Conservation (phyloP, 2,888 invertebrate species). For the Apomyelois bistriatella region DNA sequence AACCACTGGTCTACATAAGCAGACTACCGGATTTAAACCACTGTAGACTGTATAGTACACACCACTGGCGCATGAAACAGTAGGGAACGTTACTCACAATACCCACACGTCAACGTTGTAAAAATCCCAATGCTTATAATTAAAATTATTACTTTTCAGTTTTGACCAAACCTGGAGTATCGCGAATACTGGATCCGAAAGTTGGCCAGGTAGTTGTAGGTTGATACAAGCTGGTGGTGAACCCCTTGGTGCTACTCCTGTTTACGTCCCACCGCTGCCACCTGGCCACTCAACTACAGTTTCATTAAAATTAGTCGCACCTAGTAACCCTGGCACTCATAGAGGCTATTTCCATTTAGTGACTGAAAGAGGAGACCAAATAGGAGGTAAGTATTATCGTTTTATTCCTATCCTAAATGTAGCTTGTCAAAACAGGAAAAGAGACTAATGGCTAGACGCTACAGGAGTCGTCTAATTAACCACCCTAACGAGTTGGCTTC, state of each 20-base stretch:
- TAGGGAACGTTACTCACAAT: too few relatives aligned
- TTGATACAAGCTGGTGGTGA: slow-evolving; percentile 86
- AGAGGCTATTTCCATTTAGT: slow-evolving; percentile 95
- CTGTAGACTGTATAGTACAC: too few relatives aligned
- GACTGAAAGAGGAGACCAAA: slow-evolving; percentile 91
- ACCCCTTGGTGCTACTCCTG: slow-evolving; percentile 64
- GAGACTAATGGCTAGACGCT: too few relatives aligned
- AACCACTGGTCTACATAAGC: too few relatives aligned
- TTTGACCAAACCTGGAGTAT: slow-evolving; percentile 94
- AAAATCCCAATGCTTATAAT: not conserved
- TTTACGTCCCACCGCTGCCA: slow-evolving; percentile 84
- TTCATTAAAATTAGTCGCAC: slow-evolving; percentile 89
- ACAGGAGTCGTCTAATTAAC: too few relatives aligned
- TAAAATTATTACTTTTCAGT: slow-evolving; percentile 59
- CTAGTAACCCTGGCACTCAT: slow-evolving; percentile 85
- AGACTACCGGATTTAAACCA: too few relatives aligned
- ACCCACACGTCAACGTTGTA: too few relatives aligned
- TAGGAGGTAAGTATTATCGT: slow-evolving; percentile 86
- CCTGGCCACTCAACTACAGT: slow-evolving; percentile 89
- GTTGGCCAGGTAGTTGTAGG: slow-evolving; percentile 93
- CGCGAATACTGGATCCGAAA: slow-evolving; percentile 91
- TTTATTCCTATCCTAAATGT: not conserved
- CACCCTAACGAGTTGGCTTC: too few relatives aligned
- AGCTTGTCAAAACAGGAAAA: not conserved
- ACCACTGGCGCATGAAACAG: too few relatives aligned